Evolutionary conservation across 2,797 vertebrate species (phyloP).

Genomic region (Pangasius sanitwongsei): DNA sequence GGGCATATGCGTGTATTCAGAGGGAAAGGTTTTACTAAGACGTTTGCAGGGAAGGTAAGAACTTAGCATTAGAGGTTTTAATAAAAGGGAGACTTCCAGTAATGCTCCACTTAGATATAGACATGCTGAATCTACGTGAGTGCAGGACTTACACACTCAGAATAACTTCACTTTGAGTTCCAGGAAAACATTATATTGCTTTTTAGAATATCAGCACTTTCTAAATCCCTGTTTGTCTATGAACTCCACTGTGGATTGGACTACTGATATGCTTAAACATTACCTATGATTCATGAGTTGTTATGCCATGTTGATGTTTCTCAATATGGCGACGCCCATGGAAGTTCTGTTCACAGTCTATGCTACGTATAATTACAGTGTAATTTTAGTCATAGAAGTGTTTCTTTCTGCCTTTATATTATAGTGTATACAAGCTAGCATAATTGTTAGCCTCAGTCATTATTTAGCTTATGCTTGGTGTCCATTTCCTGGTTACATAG

Average conservation of each 20-base stretch:
- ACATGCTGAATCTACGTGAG: constrained; percentile 25
- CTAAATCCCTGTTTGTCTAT: constrained; percentile 1
- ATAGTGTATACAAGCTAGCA: neutral
- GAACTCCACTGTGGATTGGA: neutral
- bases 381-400: neutral
- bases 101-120: constrained; percentile 39
- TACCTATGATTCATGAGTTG: neutral
- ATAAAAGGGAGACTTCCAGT: constrained; percentile 32
- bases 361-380: neutral
- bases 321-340: neutral
- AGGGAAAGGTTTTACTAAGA: neutral
- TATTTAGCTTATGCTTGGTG: neutral
- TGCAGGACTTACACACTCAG: constrained; percentile 1
- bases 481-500: neutral
- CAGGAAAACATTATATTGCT: constrained; percentile 2
- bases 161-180: neutral
- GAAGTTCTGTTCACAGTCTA: neutral
- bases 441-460: neutral
- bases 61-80: constrained; percentile 48
- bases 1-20: neutral
- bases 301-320: neutral
- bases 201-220: constrained; percentile 8
- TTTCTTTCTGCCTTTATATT: neutral
- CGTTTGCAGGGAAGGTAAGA: neutral
- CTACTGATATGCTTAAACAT: neutral